A percentile compares a stretch with the other conserved stretches of the same genome.
phyloP scores from a whole-genome alignment of 1,140 invertebrate species.

The Cylas formicarius region DNA sequence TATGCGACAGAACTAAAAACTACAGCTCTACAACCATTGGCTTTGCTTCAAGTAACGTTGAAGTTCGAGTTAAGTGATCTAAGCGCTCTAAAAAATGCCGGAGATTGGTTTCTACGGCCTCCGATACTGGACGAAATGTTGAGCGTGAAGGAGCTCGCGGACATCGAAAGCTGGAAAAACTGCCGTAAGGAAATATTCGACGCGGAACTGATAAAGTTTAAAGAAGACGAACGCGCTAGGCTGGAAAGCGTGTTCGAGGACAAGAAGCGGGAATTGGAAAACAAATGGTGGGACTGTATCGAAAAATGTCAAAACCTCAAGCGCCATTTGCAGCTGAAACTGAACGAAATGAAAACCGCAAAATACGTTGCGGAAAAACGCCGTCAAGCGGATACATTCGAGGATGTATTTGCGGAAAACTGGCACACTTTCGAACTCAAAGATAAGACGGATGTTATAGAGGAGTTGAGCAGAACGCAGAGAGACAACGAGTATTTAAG shows the following conservation, averaged over 20 bases:
- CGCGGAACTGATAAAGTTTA: conserved; percentile 41
- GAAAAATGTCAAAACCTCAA: conserved; percentile 28
- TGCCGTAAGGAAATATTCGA: conserved; percentile 46
- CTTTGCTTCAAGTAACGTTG: conserved; percentile 14
- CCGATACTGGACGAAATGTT: conserved; percentile 45
- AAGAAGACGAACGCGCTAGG: conserved; percentile 28
- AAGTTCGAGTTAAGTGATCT: conserved; percentile 34
- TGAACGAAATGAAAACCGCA: conserved; percentile 25
- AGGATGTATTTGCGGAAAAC: conserved; percentile 26
- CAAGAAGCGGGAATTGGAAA: conserved; percentile 38
- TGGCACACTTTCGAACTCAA: conserved; percentile 19
- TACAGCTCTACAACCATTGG: conserved; percentile 11
- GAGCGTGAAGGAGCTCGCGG: conserved; percentile 46
- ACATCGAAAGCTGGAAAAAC: conserved; percentile 50
- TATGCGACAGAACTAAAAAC: conserved; percentile 14
- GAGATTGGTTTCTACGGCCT: conserved; percentile 41
- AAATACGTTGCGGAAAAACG: conserved; percentile 22
- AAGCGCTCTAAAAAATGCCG: conserved; percentile 6
- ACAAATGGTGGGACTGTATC: conserved; percentile 42
- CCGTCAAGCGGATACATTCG: conserved; percentile 19
- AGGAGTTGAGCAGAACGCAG: conserved; percentile 35
- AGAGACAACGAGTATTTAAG: conserved; percentile 42
- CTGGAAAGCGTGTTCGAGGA: conserved; percentile 17
- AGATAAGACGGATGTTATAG: conserved; percentile 18
- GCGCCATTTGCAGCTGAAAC: conserved; percentile 25